Evolutionary conservation across 2,888 invertebrate species (phyloP).

Genomic region (Pandemis heparana): DNA sequence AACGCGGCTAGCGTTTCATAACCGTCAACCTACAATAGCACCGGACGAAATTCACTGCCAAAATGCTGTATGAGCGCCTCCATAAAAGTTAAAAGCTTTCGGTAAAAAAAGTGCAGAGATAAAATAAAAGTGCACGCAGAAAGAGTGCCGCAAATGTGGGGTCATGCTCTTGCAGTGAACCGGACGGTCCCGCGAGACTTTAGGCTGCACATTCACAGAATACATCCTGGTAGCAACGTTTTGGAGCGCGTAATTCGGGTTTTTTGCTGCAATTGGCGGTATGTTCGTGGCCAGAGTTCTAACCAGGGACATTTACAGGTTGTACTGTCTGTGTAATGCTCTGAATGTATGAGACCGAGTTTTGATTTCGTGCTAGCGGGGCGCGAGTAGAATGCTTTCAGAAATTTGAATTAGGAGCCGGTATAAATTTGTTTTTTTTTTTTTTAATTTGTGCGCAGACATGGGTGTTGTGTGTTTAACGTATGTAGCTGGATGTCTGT

Average conservation of each 20-base stretch:
- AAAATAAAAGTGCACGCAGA: constrained; percentile 73
- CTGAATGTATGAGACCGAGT: constrained; percentile 17
- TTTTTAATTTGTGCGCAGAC: too few species aligned
- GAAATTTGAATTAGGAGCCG: not conserved
- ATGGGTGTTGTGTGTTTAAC: too few species aligned
- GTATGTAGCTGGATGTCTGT: too few species aligned
- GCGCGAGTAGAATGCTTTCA: not conserved
- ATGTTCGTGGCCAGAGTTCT: constrained; percentile 26
- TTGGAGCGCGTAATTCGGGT: constrained; percentile 55
- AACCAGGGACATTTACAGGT: constrained; percentile 27
- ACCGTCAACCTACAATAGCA: constrained; percentile 50
- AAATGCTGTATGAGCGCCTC: constrained; percentile 71
- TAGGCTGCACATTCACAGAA: constrained; percentile 61
- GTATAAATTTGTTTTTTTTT: not conserved
- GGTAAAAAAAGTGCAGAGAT: constrained; percentile 69
- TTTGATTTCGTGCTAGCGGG: not conserved
- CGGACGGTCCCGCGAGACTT: constrained; percentile 74
- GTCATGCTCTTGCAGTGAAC: constrained; percentile 55
- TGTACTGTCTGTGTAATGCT: constrained; percentile 22
- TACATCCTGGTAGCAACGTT: constrained; percentile 62
- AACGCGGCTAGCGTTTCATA: constrained; percentile 44
- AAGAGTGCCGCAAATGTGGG: constrained; percentile 66
- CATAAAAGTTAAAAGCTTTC: constrained; percentile 83
- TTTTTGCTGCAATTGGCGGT: constrained; percentile 46
- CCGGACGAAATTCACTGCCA: constrained; percentile 63